phyloP scores from a whole-genome alignment of 1,140 invertebrate genomes.

The Heliconius hewitsoni region DNA sequence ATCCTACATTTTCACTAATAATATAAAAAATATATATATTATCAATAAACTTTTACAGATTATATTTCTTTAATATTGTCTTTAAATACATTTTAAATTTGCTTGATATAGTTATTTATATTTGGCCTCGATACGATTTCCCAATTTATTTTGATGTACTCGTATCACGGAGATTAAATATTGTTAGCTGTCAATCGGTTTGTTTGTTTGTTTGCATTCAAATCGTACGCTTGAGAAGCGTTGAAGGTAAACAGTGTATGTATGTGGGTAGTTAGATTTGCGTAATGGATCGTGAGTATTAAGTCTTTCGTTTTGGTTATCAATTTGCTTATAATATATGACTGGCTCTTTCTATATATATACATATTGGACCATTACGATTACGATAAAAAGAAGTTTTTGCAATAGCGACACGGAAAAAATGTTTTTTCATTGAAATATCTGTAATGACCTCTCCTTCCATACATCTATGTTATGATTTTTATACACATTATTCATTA shows the following conservation, averaged over 20 bases:
- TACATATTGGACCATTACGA: no score
- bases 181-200: conserved; percentile 9
- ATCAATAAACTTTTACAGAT: no score
- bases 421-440: no score
- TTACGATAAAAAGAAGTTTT: no score
- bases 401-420: no score
- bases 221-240: not conserved
- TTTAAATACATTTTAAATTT: not conserved
- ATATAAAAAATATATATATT: no score
- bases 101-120: not conserved
- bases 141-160: conserved; percentile 9
- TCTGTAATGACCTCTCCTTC: no score
- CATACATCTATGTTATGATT: no score
- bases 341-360: no score
- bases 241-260: not conserved
- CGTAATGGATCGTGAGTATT: not conserved
- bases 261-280: not conserved
- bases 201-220: conserved; percentile 9
- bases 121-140: conserved; percentile 2
- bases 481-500: no score
- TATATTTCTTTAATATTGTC: not conserved
- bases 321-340: not conserved
- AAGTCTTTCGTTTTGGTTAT: not conserved
- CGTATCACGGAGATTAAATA: not conserved
- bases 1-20: no score